Evolutionary conservation across 2,113 vertebrate genomes (phyloP).

Genomic region (Sardina pilchardus): DNA sequence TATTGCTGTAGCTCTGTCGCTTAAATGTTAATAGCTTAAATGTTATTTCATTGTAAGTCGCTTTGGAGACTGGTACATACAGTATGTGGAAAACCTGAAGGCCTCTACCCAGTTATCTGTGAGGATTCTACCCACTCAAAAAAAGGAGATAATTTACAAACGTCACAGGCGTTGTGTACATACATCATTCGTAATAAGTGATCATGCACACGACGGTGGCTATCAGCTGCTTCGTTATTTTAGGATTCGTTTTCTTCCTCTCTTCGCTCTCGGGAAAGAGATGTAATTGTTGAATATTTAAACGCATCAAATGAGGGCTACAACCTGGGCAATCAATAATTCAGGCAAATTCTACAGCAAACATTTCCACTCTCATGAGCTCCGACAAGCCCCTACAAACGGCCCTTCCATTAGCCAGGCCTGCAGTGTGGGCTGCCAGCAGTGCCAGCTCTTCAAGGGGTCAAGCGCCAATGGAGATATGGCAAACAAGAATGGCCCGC

Average conservation of each 20-base stretch:
- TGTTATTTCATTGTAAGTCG: too few species aligned
- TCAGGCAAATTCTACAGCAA: slow-evolving; percentile 20
- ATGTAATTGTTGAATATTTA: slow-evolving; percentile 33
- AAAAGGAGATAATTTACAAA: neutral
- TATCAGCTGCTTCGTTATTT: neutral
- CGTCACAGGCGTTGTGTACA: neutral
- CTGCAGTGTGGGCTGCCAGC: neutral
- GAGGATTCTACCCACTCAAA: neutral
- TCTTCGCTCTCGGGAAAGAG: neutral
- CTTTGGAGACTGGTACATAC: too few species aligned
- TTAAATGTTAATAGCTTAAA: too few species aligned
- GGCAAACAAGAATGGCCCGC: neutral
- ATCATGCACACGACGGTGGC: neutral
- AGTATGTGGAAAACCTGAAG: neutral
- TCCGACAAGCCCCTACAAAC: slow-evolving; percentile 25
- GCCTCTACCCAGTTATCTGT: neutral
- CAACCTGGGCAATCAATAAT: slow-evolving; percentile 37
- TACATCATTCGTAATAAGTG: neutral
- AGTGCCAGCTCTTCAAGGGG: neutral
- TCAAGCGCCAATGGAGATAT: neutral
- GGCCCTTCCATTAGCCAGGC: slow-evolving; percentile 26
- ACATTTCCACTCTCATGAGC: slow-evolving; percentile 14
- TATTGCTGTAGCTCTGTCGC: too few species aligned
- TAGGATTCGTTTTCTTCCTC: neutral
- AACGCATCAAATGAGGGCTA: slow-evolving; percentile 17